These are phyloP conservation scores for Chrysomela aeneicollis DNA, from an alignment of 2,888 invertebrate genomes.

Conservation along the genomic window DNA sequence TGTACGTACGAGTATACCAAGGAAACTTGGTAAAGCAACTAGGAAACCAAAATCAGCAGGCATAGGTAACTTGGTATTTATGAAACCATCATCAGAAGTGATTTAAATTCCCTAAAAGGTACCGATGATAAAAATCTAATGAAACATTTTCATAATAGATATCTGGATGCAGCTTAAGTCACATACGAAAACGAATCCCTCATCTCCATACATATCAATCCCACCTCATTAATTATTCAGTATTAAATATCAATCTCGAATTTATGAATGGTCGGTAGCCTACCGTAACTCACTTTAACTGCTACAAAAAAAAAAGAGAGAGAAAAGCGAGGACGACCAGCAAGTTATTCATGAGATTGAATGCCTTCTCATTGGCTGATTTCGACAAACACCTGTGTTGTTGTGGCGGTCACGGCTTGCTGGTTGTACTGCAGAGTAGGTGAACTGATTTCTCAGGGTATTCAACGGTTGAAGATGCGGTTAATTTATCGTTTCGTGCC, in stretches of 20 bases:
- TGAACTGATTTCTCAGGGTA: conserved; percentile 17
- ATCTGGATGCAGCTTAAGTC: too few relatives aligned
- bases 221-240: background rate
- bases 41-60: too few relatives aligned
- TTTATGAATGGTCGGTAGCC: conserved; percentile 3
- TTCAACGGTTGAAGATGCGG: conserved; percentile 14
- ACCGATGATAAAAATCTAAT: too few relatives aligned
- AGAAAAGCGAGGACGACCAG: background rate
- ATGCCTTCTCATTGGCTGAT: conserved; percentile 2
- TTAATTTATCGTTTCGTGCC: conserved; percentile 14
- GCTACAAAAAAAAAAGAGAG: background rate
- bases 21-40: too few relatives aligned
- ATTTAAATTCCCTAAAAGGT: too few relatives aligned
- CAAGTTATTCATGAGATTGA: background rate
- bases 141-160: too few relatives aligned
- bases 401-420: conserved; percentile 27
- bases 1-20: too few relatives aligned
- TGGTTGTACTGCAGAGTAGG: conserved; percentile 25
- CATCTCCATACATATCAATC: background rate
- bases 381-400: background rate
- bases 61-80: too few relatives aligned
- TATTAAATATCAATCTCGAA: background rate
- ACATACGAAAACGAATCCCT: background rate
- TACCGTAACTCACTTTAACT: background rate
- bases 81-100: too few relatives aligned